phyloP scores from a whole-genome alignment of 1,140 invertebrate species.

The Patella vulgata region DNA sequence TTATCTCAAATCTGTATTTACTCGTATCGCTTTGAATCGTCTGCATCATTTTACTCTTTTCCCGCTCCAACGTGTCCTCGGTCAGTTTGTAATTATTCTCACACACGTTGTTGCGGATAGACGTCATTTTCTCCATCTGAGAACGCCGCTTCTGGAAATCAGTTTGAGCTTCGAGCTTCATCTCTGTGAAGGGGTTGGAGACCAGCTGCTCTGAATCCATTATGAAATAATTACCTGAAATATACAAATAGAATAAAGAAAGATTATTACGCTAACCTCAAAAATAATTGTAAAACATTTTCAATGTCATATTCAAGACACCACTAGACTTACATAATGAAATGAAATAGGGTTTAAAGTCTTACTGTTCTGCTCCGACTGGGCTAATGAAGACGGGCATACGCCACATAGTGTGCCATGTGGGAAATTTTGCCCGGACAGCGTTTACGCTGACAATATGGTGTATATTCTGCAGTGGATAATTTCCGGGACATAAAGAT shows the following conservation, averaged over 20 bases:
- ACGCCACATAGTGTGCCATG: too few species aligned
- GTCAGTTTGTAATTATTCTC: slow-evolving; percentile 50
- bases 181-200: slow-evolving; percentile 50
- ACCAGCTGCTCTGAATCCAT: slow-evolving; percentile 60
- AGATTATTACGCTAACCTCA: too few species aligned
- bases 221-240: slow-evolving; percentile 61
- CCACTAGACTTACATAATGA: too few species aligned
- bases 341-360: too few species aligned
- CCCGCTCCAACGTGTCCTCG: slow-evolving; percentile 38
- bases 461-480: too few species aligned
- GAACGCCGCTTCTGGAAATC: slow-evolving; percentile 32
- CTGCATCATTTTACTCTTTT: slow-evolving; percentile 42
- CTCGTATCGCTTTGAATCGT: slow-evolving; percentile 47
- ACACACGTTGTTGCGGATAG: slow-evolving; percentile 57
- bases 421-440: too few species aligned
- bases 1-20: slow-evolving; percentile 53
- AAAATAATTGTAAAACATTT: too few species aligned
- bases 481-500: too few species aligned
- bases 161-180: slow-evolving; percentile 45
- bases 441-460: too few species aligned
- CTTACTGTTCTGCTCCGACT: too few species aligned
- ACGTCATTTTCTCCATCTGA: slow-evolving; percentile 50
- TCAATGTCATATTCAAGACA: too few species aligned
- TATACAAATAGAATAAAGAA: slow-evolving; percentile 4
- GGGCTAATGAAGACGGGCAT: too few species aligned